Conservation (phyloP, 2,113 vertebrate genomes). For the Taurulus bubalis region DNA sequence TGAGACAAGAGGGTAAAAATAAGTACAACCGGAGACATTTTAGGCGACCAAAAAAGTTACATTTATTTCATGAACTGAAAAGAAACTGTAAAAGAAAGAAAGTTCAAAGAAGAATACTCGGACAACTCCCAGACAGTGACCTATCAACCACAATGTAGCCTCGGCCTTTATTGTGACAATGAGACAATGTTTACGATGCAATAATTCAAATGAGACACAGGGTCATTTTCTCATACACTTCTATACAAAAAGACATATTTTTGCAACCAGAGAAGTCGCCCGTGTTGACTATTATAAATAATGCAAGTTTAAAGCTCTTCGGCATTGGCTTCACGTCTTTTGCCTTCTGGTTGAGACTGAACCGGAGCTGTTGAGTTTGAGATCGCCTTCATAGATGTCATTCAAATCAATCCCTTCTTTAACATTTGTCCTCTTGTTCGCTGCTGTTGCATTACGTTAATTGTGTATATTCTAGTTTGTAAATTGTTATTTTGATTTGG, state of each 20-base stretch:
- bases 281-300: not conserved
- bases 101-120: too few relatives aligned
- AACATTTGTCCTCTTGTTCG: not conserved
- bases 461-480: slow-evolving; percentile 16
- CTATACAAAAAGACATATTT: not conserved
- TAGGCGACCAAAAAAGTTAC: too few relatives aligned
- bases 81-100: too few relatives aligned
- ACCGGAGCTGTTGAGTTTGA: not conserved
- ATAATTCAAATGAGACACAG: not conserved
- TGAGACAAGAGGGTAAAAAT: not conserved
- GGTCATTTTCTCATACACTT: not conserved
- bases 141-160: not conserved
- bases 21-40: not conserved
- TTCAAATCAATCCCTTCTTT: slow-evolving; percentile 1
- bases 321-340: not conserved
- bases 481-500: slow-evolving; percentile 36
- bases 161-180: not conserved
- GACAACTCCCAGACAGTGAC: too few relatives aligned
- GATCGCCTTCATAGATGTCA: not conserved
- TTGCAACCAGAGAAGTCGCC: not conserved
- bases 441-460: not conserved
- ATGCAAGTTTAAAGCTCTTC: not conserved
- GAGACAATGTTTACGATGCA: not conserved
- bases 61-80: too few relatives aligned
- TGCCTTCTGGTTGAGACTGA: not conserved